A percentile compares a stretch with the other conserved stretches of the same genome.
phyloP scores from a whole-genome alignment of 2,113 vertebrate genomes.

The Actenoides hombroni region DNA sequence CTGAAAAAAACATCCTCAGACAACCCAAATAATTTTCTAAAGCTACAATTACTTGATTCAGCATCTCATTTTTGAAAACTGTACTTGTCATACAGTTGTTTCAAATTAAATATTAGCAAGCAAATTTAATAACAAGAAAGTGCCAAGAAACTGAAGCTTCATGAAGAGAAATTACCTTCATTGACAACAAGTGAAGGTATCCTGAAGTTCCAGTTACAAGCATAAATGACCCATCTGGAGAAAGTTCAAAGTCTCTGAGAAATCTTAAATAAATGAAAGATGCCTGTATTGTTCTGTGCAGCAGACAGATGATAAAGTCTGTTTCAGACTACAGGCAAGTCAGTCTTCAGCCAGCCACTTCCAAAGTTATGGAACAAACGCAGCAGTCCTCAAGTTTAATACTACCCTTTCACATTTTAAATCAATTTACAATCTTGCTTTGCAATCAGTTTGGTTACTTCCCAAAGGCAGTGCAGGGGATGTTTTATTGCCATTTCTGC shows the following conservation, averaged over 20 bases:
- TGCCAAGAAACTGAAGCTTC: neutral
- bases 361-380: too few species aligned
- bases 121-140: neutral
- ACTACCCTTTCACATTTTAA: too few species aligned
- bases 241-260: slow-evolving; percentile 86
- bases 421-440: too few species aligned
- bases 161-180: slow-evolving; percentile 79
- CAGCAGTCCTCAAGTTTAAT: too few species aligned
- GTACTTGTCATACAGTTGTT: neutral
- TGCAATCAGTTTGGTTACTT: too few species aligned
- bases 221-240: slow-evolving; percentile 86
- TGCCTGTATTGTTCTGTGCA: too few species aligned
- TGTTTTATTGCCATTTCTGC: too few species aligned
- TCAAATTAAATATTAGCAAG: neutral
- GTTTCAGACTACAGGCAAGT: too few species aligned
- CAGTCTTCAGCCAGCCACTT: too few species aligned
- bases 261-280: too few species aligned
- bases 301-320: too few species aligned
- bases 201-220: slow-evolving; percentile 88
- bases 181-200: slow-evolving; percentile 87
- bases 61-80: neutral
- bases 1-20: neutral
- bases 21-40: neutral
- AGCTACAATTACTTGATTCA: neutral
- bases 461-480: too few species aligned